Evolutionary conservation across 2,113 vertebrate species (phyloP).

Genomic region (Siphamia tubifer): DNA sequence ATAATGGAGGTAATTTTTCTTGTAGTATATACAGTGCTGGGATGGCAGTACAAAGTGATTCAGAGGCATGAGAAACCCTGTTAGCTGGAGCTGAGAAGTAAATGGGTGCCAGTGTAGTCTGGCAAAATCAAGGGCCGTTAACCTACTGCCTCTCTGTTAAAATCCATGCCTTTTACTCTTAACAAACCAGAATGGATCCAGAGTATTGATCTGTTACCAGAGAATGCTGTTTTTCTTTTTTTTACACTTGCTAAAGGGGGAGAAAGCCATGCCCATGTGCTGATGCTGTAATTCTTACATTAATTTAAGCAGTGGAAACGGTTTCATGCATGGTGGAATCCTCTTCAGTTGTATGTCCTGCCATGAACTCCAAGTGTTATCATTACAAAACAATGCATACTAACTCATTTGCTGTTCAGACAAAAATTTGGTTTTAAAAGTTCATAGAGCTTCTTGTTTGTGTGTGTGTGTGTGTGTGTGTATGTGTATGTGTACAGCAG

Average conservation of each 20-base stretch:
- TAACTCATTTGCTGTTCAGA: no score
- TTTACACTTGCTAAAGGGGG: not conserved
- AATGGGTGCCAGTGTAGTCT: slow-evolving; percentile 54
- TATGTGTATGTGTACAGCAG: no score
- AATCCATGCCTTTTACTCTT: slow-evolving; percentile 75
- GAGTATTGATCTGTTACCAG: slow-evolving; percentile 63
- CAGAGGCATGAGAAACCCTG: slow-evolving; percentile 41
- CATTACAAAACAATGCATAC: no score
- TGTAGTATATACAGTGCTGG: slow-evolving; percentile 4
- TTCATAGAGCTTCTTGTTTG: not conserved
- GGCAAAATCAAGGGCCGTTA: slow-evolving; percentile 54
- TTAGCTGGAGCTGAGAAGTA: slow-evolving; percentile 51
- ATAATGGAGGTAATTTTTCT: slow-evolving; percentile 69
- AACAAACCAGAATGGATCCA: slow-evolving; percentile 72
- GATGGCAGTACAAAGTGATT: slow-evolving; percentile 50
- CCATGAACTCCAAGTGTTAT: no score
- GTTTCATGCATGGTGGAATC: no score
- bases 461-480: no score
- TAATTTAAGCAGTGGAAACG: no score
- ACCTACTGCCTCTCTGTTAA: slow-evolving; percentile 23
- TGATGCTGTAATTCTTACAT: not conserved
- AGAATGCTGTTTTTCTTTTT: slow-evolving; percentile 62
- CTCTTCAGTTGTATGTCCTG: no score
- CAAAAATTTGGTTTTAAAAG: not conserved
- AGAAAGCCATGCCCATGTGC: not conserved